Evolutionary conservation across 2,113 vertebrate genomes (phyloP).

Genomic region (Gymnobelideus leadbeateri): DNA sequence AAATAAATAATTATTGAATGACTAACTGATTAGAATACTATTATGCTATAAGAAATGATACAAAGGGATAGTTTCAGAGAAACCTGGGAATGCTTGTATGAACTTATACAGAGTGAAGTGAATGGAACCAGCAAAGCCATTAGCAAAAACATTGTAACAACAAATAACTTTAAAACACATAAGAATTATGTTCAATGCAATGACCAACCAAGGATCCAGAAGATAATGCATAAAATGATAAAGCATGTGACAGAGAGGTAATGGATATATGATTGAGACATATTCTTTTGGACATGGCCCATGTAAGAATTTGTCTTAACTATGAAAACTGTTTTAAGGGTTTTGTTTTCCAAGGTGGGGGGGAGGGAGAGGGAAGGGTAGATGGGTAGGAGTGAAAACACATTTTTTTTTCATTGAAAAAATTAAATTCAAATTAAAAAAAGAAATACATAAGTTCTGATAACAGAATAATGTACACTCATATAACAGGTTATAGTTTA

Average conservation of each 20-base stretch:
- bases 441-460: too few species aligned
- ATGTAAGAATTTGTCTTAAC: background rate
- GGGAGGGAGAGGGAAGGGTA: too few species aligned
- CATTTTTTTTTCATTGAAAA: background rate
- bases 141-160: background rate
- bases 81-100: background rate
- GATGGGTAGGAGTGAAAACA: background rate
- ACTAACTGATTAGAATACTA: background rate
- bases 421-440: too few species aligned
- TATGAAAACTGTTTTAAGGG: background rate
- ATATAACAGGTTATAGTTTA: too few species aligned
- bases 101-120: background rate
- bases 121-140: background rate
- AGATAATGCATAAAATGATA: background rate
- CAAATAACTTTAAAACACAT: background rate
- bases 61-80: background rate
- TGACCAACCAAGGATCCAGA: background rate
- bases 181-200: background rate
- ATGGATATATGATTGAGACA: background rate
- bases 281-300: background rate
- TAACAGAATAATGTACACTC: too few species aligned
- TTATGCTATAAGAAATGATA: background rate
- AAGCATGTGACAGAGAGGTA: background rate
- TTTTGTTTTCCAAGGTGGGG: background rate
- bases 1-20: background rate